Base-by-base conservation (phyloP, 2,888 invertebrate species). In the Drosophila histrio region DNA sequence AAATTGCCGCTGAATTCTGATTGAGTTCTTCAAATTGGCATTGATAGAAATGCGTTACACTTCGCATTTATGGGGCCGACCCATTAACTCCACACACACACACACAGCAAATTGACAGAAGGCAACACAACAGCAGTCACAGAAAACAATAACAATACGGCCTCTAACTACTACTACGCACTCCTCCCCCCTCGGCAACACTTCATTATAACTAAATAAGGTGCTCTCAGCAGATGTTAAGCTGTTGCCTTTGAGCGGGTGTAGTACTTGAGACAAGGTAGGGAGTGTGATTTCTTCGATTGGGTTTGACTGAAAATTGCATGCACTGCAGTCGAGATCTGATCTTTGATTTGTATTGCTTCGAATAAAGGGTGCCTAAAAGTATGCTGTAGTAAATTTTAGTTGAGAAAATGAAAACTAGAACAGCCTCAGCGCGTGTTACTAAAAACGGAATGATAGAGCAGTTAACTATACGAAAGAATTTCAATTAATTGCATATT, bases 21-120 rank as follows among this genome's bases (percentile, higher is more conserved):
- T 84, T 77, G 76, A 82, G 82, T 79, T 75, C 63, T 76, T 79
- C 75, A 77, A 83, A 76, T 75, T 79, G 82, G 79, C 69, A 67
- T 46, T 75, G 74, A 79, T 64, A 70, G 77, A 80, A 80, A 67
- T 77, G 79, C 68, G 69, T 79, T 75, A 63, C 74, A 74, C 57
- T 57, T 59, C 26, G 49, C 70, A 65, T 57, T 76, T 82, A 79
- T 82, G 72, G 75, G 11, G 26, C 52, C 47, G 59, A 7, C 65
- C 67, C 67, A 84, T 81, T 84, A 81, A 67, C 64, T 76, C 63
- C 52, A 39, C 69, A 38, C 49, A 66, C 30, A 67, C 75, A 72
- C 52, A 39, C 69, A 38, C 49, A 66, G 32, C 69, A 77, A 72
- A 77, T 76, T 72, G 82, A 84, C 80, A 80, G 62, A n/a, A 15